These are phyloP conservation scores for Stenoptilia bipunctidactyla DNA, from an alignment of 2,888 invertebrate species.

Conservation along the genomic window DNA sequence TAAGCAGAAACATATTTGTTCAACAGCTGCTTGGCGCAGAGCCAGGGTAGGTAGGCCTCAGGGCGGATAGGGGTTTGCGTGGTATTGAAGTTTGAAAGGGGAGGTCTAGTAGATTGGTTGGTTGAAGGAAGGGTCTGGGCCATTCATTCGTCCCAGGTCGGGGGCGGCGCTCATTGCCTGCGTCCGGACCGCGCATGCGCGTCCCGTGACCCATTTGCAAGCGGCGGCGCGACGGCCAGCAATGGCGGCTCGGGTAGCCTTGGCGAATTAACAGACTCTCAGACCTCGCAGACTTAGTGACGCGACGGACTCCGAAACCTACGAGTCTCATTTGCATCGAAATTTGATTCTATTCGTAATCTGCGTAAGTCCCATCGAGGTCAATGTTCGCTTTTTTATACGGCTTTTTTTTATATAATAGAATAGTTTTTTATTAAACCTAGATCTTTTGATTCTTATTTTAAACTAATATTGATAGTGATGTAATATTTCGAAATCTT, in stretches of 20 bases:
- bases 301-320: conserved; percentile 37
- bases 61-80: conserved; percentile 20
- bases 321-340: conserved; percentile 4
- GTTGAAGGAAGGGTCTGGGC: conserved; percentile 39
- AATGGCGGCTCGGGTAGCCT: conserved; percentile 52
- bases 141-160: conserved; percentile 53
- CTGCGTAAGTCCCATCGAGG: conserved; percentile 2
- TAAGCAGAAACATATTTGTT: conserved; percentile 51
- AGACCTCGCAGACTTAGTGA: conserved; percentile 45
- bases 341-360: not conserved
- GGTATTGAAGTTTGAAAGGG: conserved; percentile 33
- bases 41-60: conserved; percentile 33
- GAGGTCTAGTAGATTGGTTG: conserved; percentile 37
- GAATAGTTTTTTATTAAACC: no score
- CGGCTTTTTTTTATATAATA: no score
- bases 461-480: conserved; percentile 35
- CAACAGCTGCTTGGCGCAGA: conserved; percentile 42
- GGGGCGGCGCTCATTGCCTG: conserved; percentile 61
- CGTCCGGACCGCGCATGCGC: conserved; percentile 64
- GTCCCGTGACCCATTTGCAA: conserved; percentile 62
- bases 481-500: conserved; percentile 36
- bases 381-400: not conserved
- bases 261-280: conserved; percentile 51
- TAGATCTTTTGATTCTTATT: no score
- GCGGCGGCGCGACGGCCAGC: conserved; percentile 28